These are phyloP conservation scores for Sphenodon punctatus DNA, from an alignment of 2,797 vertebrate genomes.

Conservation along the genomic window DNA sequence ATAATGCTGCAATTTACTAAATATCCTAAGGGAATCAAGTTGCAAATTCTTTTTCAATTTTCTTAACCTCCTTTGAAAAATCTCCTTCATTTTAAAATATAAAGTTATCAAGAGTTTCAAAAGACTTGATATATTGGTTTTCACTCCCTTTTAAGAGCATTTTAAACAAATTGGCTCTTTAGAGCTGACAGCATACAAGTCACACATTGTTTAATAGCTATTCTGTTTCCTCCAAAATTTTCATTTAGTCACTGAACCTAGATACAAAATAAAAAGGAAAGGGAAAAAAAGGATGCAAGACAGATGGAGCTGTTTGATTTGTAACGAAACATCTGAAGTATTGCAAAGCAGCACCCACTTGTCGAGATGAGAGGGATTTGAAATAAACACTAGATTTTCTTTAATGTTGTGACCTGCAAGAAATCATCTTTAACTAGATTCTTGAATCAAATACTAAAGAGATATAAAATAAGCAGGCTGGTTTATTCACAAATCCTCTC, in stretches of 20 bases:
- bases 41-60: not conserved
- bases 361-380: not conserved
- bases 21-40: not conserved
- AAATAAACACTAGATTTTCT: not conserved
- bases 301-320: conserved; percentile 29
- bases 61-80: not conserved
- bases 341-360: not conserved
- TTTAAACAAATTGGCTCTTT: not conserved
- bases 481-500: not conserved
- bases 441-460: conserved; percentile 10
- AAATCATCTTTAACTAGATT: not conserved
- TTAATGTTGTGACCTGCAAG: not conserved
- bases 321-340: not conserved
- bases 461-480: not conserved
- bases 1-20: not conserved
- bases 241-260: not conserved
- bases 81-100: not conserved
- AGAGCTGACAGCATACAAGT: not conserved
- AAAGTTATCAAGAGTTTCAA: not conserved
- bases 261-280: too few relatives aligned
- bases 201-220: not conserved
- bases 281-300: not conserved
- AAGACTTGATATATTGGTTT: not conserved
- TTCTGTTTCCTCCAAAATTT: not conserved
- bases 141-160: not conserved